Conservation (phyloP, 2,797 vertebrate species). For the Peromyscus attwateri region DNA sequence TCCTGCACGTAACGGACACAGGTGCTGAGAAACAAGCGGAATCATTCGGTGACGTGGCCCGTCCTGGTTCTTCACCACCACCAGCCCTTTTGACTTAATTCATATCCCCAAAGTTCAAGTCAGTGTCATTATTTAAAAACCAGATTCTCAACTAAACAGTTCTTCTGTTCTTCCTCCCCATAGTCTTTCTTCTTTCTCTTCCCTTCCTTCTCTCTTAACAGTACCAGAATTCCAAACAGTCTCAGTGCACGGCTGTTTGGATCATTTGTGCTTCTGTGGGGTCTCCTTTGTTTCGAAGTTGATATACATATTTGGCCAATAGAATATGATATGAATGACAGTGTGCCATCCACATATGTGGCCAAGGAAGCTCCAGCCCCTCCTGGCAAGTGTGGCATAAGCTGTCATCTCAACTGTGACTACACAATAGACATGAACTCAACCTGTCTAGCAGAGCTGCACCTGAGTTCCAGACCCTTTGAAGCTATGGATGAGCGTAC, state of each 20-base stretch:
- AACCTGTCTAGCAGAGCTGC: not conserved
- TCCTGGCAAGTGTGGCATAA: not conserved
- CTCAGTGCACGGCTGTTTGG: not conserved
- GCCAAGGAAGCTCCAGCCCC: not conserved
- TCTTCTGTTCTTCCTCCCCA: not conserved
- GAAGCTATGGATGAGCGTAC: not conserved
- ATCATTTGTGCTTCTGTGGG: not conserved
- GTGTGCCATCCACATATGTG: no score
- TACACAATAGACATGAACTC: not conserved
- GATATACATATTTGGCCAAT: not conserved
- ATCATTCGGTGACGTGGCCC: not conserved
- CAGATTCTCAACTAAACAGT: not conserved
- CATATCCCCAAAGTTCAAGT: not conserved
- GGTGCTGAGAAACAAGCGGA: not conserved
- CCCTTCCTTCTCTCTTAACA: not conserved
- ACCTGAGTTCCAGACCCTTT: not conserved
- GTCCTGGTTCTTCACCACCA: not conserved
- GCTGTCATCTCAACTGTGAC: not conserved
- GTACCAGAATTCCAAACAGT: not conserved
- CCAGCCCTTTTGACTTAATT: constrained; percentile 10
- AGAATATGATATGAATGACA: not conserved
- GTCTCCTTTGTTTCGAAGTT: not conserved
- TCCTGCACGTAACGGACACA: not conserved
- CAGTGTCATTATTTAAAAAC: not conserved
- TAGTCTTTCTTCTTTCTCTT: not conserved